Evolutionary conservation across 2,113 vertebrate species (phyloP).

Genomic region (Pluvianellus socialis): DNA sequence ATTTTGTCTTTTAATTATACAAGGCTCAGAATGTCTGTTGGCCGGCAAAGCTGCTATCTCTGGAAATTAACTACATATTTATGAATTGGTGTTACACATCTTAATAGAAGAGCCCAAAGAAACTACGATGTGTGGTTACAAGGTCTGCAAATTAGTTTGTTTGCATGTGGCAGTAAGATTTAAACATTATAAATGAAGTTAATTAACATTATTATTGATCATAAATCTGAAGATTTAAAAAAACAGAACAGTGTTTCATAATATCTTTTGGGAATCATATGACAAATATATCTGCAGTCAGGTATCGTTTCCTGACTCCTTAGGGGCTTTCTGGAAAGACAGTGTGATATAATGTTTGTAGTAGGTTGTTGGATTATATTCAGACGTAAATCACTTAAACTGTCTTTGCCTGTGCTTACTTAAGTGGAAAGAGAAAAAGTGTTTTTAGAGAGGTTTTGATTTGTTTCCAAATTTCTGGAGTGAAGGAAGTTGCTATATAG

Average conservation of each 20-base stretch:
- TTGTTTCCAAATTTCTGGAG: neutral
- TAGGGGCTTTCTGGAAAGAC: neutral
- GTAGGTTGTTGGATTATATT: neutral
- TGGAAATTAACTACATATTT: neutral
- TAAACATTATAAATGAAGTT: neutral
- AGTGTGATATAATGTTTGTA: neutral
- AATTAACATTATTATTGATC: neutral
- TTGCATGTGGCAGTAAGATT: neutral
- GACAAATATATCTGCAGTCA: neutral
- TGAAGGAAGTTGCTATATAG: neutral
- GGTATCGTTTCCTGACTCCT: neutral
- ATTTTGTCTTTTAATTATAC: neutral
- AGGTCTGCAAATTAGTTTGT: neutral
- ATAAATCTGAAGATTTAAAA: neutral
- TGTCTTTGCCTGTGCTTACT: neutral
- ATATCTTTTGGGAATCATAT: neutral
- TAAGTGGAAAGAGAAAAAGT: neutral
- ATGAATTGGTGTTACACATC: neutral
- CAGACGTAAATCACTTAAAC: neutral
- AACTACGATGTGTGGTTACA: neutral
- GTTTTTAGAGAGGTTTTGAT: neutral
- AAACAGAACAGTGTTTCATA: neutral
- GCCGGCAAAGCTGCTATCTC: neutral
- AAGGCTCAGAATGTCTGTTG: neutral
- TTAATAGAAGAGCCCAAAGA: neutral